Conservation (phyloP, 2,113 vertebrate species). For the Lamprologus ornatipinnis region DNA sequence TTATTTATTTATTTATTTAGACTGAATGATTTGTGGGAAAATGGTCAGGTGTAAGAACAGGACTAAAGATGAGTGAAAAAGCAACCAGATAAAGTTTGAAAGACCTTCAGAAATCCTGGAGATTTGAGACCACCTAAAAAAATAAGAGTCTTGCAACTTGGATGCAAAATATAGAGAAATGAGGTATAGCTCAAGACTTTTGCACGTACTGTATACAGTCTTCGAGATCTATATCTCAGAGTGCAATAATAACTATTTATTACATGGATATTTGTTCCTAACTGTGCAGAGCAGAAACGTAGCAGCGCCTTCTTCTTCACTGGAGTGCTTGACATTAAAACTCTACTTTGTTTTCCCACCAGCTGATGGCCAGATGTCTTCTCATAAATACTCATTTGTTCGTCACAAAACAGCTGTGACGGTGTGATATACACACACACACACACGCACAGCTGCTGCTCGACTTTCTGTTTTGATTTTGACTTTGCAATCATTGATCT, state of each 20-base stretch:
- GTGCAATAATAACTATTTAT: neutral
- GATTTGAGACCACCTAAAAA: neutral
- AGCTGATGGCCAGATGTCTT: conserved; percentile 13
- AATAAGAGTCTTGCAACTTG: neutral
- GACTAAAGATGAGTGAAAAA: neutral
- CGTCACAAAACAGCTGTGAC: conserved; percentile 4
- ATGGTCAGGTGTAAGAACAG: neutral
- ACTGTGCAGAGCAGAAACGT: neutral
- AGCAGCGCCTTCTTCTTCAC: neutral
- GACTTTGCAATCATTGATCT: neutral
- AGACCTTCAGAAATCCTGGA: neutral
- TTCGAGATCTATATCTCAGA: neutral
- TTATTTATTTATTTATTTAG: neutral
- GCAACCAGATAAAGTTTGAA: neutral
- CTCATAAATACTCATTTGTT: conserved; percentile 1
- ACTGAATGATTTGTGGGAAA: neutral
- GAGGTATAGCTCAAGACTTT: neutral
- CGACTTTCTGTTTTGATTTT: neutral
- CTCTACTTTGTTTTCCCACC: neutral
- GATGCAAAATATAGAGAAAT: neutral
- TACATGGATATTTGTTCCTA: neutral
- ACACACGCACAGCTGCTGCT: neutral
- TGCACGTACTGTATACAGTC: neutral
- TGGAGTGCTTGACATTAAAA: neutral
- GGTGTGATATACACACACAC: neutral